Evolutionary conservation across 2,888 invertebrate species (phyloP).

Genomic region (Dryobotodes eremita): DNA sequence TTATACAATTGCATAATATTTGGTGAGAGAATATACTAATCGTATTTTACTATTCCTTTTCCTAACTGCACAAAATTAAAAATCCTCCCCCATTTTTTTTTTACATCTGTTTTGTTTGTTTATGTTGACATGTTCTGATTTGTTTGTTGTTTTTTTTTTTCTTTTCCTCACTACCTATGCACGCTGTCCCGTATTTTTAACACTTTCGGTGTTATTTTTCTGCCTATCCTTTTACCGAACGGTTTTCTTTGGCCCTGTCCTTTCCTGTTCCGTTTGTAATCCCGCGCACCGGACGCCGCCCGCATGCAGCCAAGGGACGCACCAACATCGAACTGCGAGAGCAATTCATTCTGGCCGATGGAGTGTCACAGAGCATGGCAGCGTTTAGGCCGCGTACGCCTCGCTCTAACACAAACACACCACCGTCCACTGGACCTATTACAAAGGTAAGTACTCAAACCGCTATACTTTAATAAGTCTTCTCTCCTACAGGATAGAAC

Average conservation of each 20-base stretch:
- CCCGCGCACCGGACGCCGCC: conserved; percentile 89
- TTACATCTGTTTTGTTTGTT: conserved; percentile 84
- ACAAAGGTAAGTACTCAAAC: conserved; percentile 95
- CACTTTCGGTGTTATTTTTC: conserved; percentile 86
- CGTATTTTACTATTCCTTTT: conserved; percentile 86
- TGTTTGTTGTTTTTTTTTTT: conserved; percentile 89
- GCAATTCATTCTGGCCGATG: conserved; percentile 99
- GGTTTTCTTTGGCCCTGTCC: conserved; percentile 84
- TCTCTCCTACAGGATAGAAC: conserved; percentile 83
- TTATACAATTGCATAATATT: conserved; percentile 80
- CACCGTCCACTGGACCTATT: conserved; percentile 96
- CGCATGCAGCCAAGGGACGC: conserved; percentile 98
- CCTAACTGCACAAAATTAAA: conserved; percentile 88
- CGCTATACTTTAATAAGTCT: conserved; percentile 73
- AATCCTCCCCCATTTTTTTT: conserved; percentile 75
- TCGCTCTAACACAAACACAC: conserved; percentile 94
- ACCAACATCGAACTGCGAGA: conserved; percentile 99
- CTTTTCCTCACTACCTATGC: conserved; percentile 88
- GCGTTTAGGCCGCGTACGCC: conserved; percentile 99
- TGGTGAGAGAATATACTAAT: conserved; percentile 89
- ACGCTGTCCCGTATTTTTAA: conserved; percentile 87
- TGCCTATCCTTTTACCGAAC: conserved; percentile 83
- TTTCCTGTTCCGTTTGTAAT: conserved; percentile 79
- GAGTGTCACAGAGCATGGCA: conserved; percentile 99
- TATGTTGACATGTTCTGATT: conserved; percentile 90